Evolutionary conservation across 1,140 invertebrate genomes (phyloP).

Genomic region (Maconellicoccus hirsutus): DNA sequence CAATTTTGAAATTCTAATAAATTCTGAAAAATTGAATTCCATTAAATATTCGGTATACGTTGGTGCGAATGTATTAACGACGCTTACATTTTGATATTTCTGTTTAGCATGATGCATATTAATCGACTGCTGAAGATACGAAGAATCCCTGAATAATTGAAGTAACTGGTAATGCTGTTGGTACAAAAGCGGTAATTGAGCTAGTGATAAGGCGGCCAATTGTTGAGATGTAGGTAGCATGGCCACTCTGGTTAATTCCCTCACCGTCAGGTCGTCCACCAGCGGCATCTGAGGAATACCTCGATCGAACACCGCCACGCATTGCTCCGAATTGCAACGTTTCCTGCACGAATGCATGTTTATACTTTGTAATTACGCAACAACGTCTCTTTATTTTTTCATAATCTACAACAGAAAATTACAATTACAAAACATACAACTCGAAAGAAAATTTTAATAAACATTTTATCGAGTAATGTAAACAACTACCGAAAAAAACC

Average conservation of each 20-base stretch:
- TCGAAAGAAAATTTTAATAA: no score
- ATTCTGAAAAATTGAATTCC: neutral
- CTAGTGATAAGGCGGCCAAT: constrained; percentile 23
- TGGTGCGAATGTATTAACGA: neutral
- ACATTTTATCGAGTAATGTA: no score
- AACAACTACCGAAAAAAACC: no score
- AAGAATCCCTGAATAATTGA: constrained; percentile 27
- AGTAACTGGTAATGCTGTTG: constrained; percentile 28
- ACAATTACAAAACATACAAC: no score
- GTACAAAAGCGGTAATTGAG: constrained; percentile 27
- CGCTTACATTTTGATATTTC: constrained; percentile 16
- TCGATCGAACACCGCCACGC: neutral
- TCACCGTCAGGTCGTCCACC: neutral
- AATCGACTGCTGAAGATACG: constrained; percentile 29
- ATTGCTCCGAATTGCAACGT: constrained; percentile 10
- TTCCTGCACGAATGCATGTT: constrained; percentile 13
- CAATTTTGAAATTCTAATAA: constrained; percentile 29
- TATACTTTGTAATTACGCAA: no score
- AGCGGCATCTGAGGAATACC: neutral
- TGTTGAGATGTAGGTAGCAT: constrained; percentile 23
- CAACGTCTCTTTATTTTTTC: no score
- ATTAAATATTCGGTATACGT: neutral
- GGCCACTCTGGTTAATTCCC: constrained; percentile 22
- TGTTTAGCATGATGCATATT: constrained; percentile 20
- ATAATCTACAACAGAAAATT: no score